phyloP scores from a whole-genome alignment of 2,113 vertebrate genomes.

The Pelodiscus sinensis region DNA sequence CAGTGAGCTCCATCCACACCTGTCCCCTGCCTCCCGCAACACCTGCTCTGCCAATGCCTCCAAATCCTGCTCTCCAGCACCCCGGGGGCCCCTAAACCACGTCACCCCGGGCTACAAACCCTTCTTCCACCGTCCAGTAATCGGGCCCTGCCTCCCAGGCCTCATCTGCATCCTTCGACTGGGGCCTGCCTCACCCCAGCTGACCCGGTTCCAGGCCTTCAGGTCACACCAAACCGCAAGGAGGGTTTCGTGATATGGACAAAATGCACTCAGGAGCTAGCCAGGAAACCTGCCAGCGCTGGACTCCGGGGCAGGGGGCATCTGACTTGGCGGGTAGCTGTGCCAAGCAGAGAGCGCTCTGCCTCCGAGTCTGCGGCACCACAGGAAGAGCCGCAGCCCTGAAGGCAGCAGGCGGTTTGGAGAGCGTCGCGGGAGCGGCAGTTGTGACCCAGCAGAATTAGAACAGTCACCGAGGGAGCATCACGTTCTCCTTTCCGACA shows the following conservation, averaged over 20 bases:
- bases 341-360: no score
- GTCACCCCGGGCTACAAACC: background rate
- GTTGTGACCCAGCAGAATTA: no score
- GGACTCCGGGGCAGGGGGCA: background rate
- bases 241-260: background rate
- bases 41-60: background rate
- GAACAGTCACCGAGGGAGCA: background rate
- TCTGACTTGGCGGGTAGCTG: no score
- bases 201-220: background rate
- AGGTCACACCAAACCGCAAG: background rate
- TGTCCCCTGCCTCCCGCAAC: background rate
- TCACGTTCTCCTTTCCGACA: background rate
- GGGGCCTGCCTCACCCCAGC: background rate
- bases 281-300: background rate
- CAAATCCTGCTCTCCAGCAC: background rate
- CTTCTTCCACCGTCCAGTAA: background rate
- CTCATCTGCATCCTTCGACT: background rate
- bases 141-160: background rate
- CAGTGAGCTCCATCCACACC: accelerated
- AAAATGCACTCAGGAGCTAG: background rate
- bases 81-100: background rate
- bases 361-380: no score
- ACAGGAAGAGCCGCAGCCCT: background rate
- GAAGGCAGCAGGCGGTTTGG: background rate
- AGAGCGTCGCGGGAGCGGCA: background rate